A percentile compares a stretch with the other conserved stretches of the same genome.
These are phyloP conservation scores for Platycheirus rosarum DNA, from an alignment of 2,888 invertebrate genomes.

Conservation along the genomic window DNA sequence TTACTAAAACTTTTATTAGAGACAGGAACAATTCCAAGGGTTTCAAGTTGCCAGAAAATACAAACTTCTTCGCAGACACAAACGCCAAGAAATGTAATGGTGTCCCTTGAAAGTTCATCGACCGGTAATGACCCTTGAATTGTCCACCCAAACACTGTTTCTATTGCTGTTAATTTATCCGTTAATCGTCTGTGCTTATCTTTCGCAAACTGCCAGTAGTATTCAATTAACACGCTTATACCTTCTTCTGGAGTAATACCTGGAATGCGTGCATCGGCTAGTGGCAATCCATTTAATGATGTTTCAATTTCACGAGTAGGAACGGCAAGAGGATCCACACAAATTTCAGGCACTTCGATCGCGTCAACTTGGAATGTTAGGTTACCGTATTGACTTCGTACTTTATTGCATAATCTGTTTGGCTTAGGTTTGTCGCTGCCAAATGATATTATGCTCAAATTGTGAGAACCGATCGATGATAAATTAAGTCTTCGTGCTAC, in stretches of 20 bases:
- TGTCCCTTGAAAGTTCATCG: background rate
- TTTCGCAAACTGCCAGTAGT: conserved; percentile 25
- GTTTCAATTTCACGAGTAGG: background rate
- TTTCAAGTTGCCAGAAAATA: conserved; percentile 15
- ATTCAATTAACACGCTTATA: conserved; percentile 14
- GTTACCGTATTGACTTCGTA: conserved; percentile 14
- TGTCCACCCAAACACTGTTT: conserved; percentile 34
- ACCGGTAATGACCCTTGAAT: conserved; percentile 11
- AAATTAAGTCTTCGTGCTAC: too few species aligned
- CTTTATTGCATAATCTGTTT: conserved; percentile 14
- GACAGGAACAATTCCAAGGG: background rate
- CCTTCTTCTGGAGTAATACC: conserved; percentile 10
- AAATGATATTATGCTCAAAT: too few species aligned
- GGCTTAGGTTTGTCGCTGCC: conserved; percentile 11
- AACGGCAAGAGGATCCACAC: conserved; percentile 8
- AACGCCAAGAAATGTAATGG: too few species aligned
- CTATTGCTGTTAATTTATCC: conserved; percentile 24
- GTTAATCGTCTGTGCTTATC: conserved; percentile 10
- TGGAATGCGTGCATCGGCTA: background rate
- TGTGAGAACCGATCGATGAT: too few species aligned
- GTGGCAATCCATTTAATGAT: conserved; percentile 2
- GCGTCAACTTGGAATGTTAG: conserved; percentile 11
- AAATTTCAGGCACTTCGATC: conserved; percentile 32
- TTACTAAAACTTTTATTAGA: conserved; percentile 9
- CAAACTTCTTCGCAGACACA: conserved; percentile 19